phyloP scores from a whole-genome alignment of 2,113 vertebrate species.

The Gobiocypris rarus region DNA sequence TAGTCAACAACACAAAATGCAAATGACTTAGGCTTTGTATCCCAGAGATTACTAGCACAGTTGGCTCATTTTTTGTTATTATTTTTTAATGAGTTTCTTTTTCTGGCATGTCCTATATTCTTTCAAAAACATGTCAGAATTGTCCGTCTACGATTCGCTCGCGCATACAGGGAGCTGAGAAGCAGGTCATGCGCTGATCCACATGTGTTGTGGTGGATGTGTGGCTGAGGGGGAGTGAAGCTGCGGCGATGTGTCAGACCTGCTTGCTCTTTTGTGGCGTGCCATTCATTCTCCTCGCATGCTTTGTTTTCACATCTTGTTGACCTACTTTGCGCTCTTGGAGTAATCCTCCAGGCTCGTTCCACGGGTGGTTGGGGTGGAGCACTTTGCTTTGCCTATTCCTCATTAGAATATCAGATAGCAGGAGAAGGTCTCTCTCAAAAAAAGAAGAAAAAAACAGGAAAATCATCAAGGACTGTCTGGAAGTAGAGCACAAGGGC shows the following conservation, averaged over 20 bases:
- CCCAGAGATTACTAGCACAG: conserved; percentile 5
- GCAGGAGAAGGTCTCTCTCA: conserved; percentile 34
- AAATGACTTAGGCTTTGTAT: conserved; percentile 26
- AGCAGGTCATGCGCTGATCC: conserved; percentile 54
- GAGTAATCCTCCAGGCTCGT: conserved; percentile 60
- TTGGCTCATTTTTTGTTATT: conserved; percentile 18
- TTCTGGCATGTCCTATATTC: conserved; percentile 51
- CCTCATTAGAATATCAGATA: conserved; percentile 65
- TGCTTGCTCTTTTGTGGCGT: conserved; percentile 46
- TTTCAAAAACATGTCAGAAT: conserved; percentile 43
- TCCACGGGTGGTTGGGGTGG: conserved; percentile 57
- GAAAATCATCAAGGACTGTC: conserved; percentile 18
- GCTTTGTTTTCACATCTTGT: conserved; percentile 62
- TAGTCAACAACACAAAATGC: conserved; percentile 17
- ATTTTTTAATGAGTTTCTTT: conserved; percentile 36
- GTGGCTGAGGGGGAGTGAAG: conserved; percentile 46
- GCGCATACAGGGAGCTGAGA: conserved; percentile 35
- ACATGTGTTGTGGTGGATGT: conserved; percentile 47
- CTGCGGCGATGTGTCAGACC: conserved; percentile 42
- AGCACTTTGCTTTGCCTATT: conserved; percentile 46
- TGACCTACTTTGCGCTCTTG: conserved; percentile 66
- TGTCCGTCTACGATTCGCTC: conserved; percentile 37
- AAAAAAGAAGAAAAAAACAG: not conserved
- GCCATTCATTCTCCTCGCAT: conserved; percentile 55
- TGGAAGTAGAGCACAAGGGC: conserved; percentile 49